Evolutionary conservation across 2,797 vertebrate species (phyloP).

Genomic region (Vireo griseus): DNA sequence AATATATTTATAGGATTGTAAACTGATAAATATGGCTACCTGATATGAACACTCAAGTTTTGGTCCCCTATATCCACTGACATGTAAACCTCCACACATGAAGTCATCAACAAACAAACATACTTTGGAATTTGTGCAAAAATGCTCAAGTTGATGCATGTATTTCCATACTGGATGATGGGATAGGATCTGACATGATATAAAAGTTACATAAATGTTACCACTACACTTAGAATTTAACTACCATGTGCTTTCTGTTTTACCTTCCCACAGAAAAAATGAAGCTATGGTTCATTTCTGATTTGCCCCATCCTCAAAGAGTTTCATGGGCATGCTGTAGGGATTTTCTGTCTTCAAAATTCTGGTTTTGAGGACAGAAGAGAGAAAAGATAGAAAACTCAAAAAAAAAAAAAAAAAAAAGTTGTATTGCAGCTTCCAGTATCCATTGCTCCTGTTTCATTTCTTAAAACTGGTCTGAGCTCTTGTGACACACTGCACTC

Average conservation of each 20-base stretch:
- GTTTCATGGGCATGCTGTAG: not conserved
- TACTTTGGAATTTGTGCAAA: not conserved
- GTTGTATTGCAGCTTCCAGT: rapidly evolving
- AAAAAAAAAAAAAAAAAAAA: not conserved
- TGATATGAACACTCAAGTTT: not conserved
- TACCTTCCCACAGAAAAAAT: not conserved
- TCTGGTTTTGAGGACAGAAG: not conserved
- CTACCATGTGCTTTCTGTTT: not conserved
- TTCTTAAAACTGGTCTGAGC: not conserved
- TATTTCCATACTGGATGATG: not conserved
- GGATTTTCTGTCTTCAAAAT: not conserved
- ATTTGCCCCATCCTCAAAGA: not conserved
- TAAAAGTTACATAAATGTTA: not conserved
- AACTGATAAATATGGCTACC: not conserved
- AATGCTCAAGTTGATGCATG: not conserved
- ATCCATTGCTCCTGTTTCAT: not conserved
- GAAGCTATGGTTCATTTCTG: not conserved
- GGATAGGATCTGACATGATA: not conserved
- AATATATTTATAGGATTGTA: slow-evolving; percentile 30
- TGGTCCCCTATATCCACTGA: not conserved
- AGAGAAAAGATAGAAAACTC: not conserved
- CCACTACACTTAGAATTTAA: not conserved
- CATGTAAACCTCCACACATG: not conserved
- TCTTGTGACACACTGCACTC: not conserved
- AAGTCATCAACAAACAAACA: not conserved